phyloP scores from a whole-genome alignment of 2,888 invertebrate species.

The Hemithea aestivaria region DNA sequence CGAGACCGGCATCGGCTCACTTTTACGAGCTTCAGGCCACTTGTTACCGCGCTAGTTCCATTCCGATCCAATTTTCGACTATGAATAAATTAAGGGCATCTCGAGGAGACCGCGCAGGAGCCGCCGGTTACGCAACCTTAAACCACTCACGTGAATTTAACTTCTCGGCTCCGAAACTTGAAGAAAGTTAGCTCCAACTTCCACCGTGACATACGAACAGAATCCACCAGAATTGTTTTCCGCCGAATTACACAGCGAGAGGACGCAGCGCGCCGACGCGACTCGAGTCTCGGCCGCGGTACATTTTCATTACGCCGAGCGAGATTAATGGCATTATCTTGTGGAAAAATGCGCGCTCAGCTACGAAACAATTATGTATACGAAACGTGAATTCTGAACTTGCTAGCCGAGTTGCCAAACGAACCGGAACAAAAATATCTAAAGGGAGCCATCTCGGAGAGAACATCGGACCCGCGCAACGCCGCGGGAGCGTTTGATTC shows the following conservation, averaged over 20 bases:
- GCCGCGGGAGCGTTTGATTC: slow-evolving; percentile 63
- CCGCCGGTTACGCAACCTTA: slow-evolving; percentile 30
- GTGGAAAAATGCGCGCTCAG: slow-evolving; percentile 60
- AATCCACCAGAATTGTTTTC: slow-evolving; percentile 49
- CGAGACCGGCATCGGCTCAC: slow-evolving; percentile 28
- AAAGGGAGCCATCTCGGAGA: slow-evolving; percentile 43
- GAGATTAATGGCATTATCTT: slow-evolving; percentile 68
- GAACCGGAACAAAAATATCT: slow-evolving; percentile 49
- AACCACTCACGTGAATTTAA: slow-evolving; percentile 39
- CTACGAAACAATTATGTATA: slow-evolving; percentile 59
- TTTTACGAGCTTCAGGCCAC: slow-evolving; percentile 35
- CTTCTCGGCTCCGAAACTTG: slow-evolving; percentile 43
- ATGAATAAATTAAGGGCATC: slow-evolving; percentile 51
- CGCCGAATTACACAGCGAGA: slow-evolving; percentile 43
- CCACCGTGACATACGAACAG: slow-evolving; percentile 36
- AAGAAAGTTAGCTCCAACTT: slow-evolving; percentile 35
- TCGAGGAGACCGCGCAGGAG: slow-evolving; percentile 24
- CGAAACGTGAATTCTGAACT: slow-evolving; percentile 33
- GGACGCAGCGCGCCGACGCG: slow-evolving; percentile 20
- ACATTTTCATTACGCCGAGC: slow-evolving; percentile 60
- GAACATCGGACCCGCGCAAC: slow-evolving; percentile 47
- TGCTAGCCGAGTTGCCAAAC: slow-evolving; percentile 39
- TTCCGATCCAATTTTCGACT: slow-evolving; percentile 50
- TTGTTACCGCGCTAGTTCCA: slow-evolving; percentile 31
- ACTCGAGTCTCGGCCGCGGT: slow-evolving; percentile 34